phyloP scores from a whole-genome alignment of 2,888 invertebrate genomes.

The Scaptomyza polygonia region DNA sequence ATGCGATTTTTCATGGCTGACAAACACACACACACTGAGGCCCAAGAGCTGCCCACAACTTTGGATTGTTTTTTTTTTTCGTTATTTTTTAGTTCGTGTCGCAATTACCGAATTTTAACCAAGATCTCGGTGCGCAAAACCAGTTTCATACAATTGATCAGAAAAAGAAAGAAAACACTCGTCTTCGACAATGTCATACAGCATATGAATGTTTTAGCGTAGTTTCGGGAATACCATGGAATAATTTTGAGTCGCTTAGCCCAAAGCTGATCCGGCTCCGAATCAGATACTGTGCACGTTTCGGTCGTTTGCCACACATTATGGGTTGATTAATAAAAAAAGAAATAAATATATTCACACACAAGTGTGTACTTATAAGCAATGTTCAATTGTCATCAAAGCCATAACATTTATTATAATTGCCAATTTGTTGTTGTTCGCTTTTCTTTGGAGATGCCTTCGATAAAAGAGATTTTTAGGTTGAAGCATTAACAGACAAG shows the following conservation, averaged over 20 bases:
- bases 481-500: conserved; percentile 18
- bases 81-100: conserved; percentile 19
- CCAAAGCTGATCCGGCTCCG: conserved; percentile 11
- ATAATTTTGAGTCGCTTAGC: conserved; percentile 15
- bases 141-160: conserved; percentile 49
- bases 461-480: too few relatives aligned
- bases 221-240: conserved; percentile 63
- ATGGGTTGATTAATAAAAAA: conserved; percentile 42
- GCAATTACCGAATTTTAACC: conserved; percentile 37
- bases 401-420: conserved; percentile 35
- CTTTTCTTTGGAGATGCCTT: conserved; percentile 7
- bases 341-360: conserved; percentile 6
- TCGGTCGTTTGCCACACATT: conserved; percentile 14
- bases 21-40: conserved; percentile 1
- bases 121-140: conserved; percentile 47
- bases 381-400: conserved; percentile 28
- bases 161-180: conserved; percentile 11
- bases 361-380: background rate
- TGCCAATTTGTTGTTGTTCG: conserved; percentile 18
- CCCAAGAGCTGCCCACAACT: conserved; percentile 57
- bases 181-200: conserved; percentile 32
- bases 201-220: background rate
- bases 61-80: conserved; percentile 2
- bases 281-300: conserved; percentile 27
- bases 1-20: conserved; percentile 53